These are phyloP conservation scores for Heliconius ismenius DNA, from an alignment of 2,888 invertebrate species.

Conservation along the genomic window DNA sequence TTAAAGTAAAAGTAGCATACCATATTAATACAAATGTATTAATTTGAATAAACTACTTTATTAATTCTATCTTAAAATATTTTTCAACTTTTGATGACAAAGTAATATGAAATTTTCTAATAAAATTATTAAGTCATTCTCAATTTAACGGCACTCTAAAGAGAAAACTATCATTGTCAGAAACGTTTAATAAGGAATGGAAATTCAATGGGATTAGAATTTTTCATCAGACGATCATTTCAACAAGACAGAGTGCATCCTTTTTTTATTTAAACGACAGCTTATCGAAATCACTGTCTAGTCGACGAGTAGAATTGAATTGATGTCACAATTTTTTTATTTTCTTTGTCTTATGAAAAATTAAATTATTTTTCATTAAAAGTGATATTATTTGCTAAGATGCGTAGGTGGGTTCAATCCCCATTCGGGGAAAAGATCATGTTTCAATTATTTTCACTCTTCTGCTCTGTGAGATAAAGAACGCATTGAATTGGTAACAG, in stretches of 20 bases:
- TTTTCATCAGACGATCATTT: slow-evolving; percentile 9
- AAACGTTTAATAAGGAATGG: slow-evolving; percentile 1
- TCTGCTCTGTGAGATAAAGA: no score
- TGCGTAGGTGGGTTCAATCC: no score
- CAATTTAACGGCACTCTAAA: background rate
- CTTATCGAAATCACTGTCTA: slow-evolving; percentile 7
- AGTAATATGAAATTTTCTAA: background rate
- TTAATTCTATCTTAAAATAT: background rate
- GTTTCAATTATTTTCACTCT: no score
- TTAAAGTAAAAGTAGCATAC: no score
- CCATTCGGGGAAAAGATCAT: no score
- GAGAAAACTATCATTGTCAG: slow-evolving; percentile 9
- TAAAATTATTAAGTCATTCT: background rate
- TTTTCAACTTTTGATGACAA: background rate
- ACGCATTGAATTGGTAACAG: no score
- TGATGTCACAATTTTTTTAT: background rate
- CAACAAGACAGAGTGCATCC: background rate
- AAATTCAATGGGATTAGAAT: slow-evolving; percentile 13
- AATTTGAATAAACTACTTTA: no score
- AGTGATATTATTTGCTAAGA: background rate
- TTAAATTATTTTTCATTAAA: background rate
- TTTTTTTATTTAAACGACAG: slow-evolving; percentile 9
- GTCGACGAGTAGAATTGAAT: background rate
- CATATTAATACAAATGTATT: no score
- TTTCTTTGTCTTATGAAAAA: background rate